Evolutionary conservation across 2,797 vertebrate species (phyloP), one percentile per base, ranked within the genome.

Genomic region (Psittacula echo): DNA sequence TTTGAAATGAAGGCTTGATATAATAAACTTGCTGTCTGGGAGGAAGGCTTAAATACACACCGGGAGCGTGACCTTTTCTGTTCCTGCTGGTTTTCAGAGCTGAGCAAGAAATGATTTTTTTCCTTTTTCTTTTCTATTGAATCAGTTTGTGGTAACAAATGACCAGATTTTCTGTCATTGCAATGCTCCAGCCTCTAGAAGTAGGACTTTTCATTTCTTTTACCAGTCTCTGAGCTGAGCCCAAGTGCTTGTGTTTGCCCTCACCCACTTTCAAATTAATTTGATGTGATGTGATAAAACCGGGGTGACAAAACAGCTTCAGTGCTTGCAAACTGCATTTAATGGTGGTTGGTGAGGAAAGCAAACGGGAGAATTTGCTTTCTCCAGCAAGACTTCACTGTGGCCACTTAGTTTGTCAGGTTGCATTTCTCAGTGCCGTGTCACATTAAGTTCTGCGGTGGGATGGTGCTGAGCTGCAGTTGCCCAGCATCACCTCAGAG

Each of bases 331-430:
- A 39, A 29, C 48, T 68, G 5, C 26, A 7, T 85, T 85, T 77
- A 64, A 39, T 39, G 75, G 84, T 29, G 65, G 27, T 1, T 74
- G 81, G 70, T 34, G 90, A 87, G 65, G 89, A 81, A 64, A 90
- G 85, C 73, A 56, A 34, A 62, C 8, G 70, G 76, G 2, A 45
- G 39, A 42, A 53, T 41, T 61, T 64, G 77, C 77, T 77, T 91
- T 85, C 84, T 73, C 34, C 86, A 94, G 84, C 81, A 85, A 51
- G 85, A 2, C 24, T n/a, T 11, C 15, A 20, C 4, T 14, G 23
- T 53, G 80, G 85, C 30, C 84, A 9, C 66, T 4, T 4, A 8
- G 27, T 90, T 44, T 94, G 95, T 90, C 94, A 62, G 94, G 50
- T 34, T 86, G 92, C 9, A 29, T 88, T 74, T 68, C 94, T 88